These are phyloP conservation scores for Calidris pugnax DNA, from an alignment of 2,113 vertebrate species.

Conservation along the genomic window DNA sequence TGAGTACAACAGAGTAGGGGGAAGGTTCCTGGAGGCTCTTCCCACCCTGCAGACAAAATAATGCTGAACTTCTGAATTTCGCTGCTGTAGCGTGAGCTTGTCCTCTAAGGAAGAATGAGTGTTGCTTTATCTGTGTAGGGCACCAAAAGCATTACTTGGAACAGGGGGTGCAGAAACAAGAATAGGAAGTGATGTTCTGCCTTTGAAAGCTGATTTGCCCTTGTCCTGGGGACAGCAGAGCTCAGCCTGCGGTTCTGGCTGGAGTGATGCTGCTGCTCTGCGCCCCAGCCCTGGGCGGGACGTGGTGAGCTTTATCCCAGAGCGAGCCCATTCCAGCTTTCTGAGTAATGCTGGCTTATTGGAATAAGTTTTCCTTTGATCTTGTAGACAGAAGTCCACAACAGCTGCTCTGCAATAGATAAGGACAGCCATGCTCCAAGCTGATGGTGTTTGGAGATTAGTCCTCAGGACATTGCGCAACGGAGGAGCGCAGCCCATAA, in stretches of 20 bases:
- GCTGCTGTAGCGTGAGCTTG: neutral
- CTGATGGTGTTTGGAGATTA: neutral
- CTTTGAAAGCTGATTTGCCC: neutral
- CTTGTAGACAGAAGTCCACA: conserved; percentile 11
- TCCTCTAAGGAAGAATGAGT: neutral
- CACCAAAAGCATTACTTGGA: neutral
- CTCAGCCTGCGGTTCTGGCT: neutral
- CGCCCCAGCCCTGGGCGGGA: neutral
- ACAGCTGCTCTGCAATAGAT: conserved; percentile 49
- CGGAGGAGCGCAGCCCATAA: neutral
- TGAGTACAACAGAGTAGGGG: neutral
- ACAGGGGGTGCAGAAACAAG: neutral
- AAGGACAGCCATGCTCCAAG: neutral
- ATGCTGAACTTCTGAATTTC: neutral
- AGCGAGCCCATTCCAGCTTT: neutral
- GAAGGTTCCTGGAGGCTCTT: neutral
- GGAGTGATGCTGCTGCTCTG: neutral
- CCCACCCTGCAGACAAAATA: neutral
- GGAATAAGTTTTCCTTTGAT: conserved; percentile 44
- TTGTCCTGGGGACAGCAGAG: neutral
- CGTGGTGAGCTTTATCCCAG: neutral
- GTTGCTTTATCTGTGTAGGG: fast-evolving
- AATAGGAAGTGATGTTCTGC: neutral
- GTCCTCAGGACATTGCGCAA: neutral
- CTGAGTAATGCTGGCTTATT: neutral